Evolutionary conservation across 2,797 vertebrate genomes (phyloP).

Genomic region (Tamandua tetradactyla): DNA sequence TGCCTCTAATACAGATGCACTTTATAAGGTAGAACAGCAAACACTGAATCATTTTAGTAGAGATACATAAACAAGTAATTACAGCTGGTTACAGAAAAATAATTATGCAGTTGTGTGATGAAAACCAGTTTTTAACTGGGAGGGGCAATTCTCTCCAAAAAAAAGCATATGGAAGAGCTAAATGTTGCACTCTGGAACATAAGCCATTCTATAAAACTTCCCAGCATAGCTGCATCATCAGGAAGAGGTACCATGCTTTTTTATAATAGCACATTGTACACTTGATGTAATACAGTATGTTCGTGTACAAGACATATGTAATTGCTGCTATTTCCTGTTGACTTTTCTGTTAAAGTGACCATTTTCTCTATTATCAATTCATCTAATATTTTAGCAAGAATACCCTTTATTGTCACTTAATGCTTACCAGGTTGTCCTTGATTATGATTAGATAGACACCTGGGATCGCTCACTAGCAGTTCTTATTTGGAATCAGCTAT

Average conservation of each 20-base stretch:
- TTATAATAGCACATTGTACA: conserved; percentile 33
- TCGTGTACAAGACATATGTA: conserved; percentile 10
- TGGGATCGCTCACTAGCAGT: conserved; percentile 20
- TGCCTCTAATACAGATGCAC: conserved; percentile 55
- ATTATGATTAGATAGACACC: conserved; percentile 64
- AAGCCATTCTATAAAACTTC: conserved; percentile 55
- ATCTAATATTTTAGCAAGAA: conserved; percentile 68
- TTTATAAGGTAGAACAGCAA: conserved; percentile 67
- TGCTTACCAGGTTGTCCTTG: conserved; percentile 63
- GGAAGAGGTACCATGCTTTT: conserved; percentile 32
- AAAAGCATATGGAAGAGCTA: conserved; percentile 38
- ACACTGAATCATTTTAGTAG: conserved; percentile 65
- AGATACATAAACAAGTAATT: conserved; percentile 69
- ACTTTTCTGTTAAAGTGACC: conserved; percentile 65
- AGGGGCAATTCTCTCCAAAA: conserved; percentile 51
- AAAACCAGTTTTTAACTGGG: conserved; percentile 75
- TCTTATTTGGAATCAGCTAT: conserved; percentile 47
- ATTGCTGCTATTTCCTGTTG: conserved; percentile 69
- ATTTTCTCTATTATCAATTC: conserved; percentile 67
- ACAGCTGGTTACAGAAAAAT: conserved; percentile 65
- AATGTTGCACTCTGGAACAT: conserved; percentile 61
- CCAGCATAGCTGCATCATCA: conserved; percentile 39
- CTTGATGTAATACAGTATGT: neutral
- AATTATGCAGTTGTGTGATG: conserved; percentile 66
- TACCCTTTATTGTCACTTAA: conserved; percentile 61